Conservation (phyloP, 2,113 vertebrate genomes). For the Tor tambroides region DNA sequence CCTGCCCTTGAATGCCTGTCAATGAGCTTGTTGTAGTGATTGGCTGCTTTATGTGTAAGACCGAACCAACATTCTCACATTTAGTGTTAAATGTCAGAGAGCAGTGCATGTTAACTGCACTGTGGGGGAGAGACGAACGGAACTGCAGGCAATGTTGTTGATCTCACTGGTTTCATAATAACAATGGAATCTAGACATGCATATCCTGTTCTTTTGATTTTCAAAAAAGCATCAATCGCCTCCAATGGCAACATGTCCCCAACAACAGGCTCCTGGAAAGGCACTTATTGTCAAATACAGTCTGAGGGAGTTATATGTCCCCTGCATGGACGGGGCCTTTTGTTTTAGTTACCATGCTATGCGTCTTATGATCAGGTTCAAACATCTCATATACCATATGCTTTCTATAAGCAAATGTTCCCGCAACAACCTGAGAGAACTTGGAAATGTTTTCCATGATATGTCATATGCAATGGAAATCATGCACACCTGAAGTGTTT, state of each 20-base stretch:
- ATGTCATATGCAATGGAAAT: not conserved
- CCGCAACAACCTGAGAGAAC: not conserved
- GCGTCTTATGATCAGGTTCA: not conserved
- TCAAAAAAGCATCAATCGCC: conserved; percentile 26
- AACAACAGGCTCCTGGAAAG: conserved; percentile 40
- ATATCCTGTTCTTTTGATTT: conserved; percentile 39
- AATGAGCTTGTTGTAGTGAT: conserved; percentile 25
- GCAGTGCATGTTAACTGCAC: not conserved
- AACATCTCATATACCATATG: not conserved
- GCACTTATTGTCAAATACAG: conserved; percentile 14
- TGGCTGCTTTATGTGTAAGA: conserved; percentile 26
- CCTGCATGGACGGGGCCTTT: not conserved
- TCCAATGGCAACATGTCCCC: conserved; percentile 28
- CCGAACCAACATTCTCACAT: conserved; percentile 12
- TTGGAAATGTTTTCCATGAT: not conserved
- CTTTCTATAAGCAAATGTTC: not conserved
- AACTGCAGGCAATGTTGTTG: conserved; percentile 6
- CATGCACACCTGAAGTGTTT: not conserved
- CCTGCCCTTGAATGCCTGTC: not conserved
- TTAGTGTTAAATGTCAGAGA: conserved; percentile 12
- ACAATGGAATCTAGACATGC: conserved; percentile 33
- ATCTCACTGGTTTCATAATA: conserved; percentile 32
- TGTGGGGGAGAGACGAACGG: not conserved
- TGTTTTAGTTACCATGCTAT: conserved; percentile 36
- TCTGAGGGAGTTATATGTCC: conserved; percentile 20